Evolutionary conservation across 2,888 invertebrate genomes (phyloP).

Genomic region (Ennomos quercinarius): DNA sequence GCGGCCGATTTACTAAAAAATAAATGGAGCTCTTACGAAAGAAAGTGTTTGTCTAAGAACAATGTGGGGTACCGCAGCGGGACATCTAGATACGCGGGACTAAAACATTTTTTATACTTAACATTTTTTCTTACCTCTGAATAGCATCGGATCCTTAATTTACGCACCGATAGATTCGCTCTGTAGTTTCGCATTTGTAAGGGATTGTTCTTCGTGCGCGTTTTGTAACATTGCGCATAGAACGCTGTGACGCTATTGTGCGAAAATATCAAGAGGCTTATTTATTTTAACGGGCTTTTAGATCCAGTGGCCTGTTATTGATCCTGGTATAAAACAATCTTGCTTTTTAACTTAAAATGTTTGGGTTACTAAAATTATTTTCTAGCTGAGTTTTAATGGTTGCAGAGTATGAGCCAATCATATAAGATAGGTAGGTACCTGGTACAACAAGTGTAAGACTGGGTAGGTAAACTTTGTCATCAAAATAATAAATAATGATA

Average conservation of each 20-base stretch:
- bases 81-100: constrained; percentile 77
- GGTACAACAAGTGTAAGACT: too few species aligned
- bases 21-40: constrained; percentile 71
- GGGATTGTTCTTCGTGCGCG: constrained; percentile 74
- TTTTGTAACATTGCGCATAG: constrained; percentile 74
- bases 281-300: constrained; percentile 41
- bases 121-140: constrained; percentile 72
- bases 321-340: constrained; percentile 30
- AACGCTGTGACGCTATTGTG: constrained; percentile 56
- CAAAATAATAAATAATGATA: too few species aligned
- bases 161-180: constrained; percentile 81
- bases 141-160: constrained; percentile 79
- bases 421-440: too few species aligned
- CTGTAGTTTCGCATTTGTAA: constrained; percentile 75
- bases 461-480: too few species aligned
- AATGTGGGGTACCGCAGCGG: constrained; percentile 80
- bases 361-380: too few species aligned
- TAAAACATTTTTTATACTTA: constrained; percentile 65
- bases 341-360: too few species aligned
- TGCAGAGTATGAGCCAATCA: too few species aligned
- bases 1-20: constrained; percentile 71
- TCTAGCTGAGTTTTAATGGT: too few species aligned
- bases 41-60: constrained; percentile 85
- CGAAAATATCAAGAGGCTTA: constrained; percentile 50
- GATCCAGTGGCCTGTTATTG: constrained; percentile 30